Conservation (phyloP, 2,113 vertebrate genomes). For the Corythaixoides concolor region DNA sequence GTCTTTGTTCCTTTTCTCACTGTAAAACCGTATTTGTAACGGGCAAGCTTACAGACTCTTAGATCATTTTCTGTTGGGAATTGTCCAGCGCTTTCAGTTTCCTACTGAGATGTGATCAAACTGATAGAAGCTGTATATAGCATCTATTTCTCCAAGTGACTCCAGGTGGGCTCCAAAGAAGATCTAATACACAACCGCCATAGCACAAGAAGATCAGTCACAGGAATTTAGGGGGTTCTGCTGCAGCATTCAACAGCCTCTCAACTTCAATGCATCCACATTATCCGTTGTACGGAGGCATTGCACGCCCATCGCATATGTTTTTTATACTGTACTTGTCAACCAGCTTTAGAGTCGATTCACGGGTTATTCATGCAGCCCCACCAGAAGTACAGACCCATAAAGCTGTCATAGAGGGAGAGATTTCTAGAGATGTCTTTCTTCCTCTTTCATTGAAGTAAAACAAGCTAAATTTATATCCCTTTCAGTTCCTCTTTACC, state of each 20-base stretch:
- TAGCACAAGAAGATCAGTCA: neutral
- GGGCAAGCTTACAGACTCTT: neutral
- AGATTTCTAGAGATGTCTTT: neutral
- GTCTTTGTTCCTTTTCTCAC: neutral
- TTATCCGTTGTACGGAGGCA: neutral
- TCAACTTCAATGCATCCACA: neutral
- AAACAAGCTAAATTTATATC: neutral
- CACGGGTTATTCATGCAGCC: neutral
- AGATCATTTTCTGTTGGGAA: neutral
- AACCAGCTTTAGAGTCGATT: neutral
- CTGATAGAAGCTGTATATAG: neutral
- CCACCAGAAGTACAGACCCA: neutral
- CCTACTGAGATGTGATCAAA: neutral
- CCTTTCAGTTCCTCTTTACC: neutral
- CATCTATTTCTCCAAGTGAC: neutral
- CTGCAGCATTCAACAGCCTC: neutral
- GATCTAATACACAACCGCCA: neutral
- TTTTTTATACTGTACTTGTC: neutral
- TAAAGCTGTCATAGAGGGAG: neutral
- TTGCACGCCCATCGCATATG: accelerated
- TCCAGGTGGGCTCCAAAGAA: neutral
- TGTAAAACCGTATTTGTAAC: neutral
- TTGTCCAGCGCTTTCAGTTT: neutral
- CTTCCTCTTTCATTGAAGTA: neutral
- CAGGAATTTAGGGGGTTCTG: neutral